Base-by-base conservation (phyloP, 2,888 invertebrate species). In the Eucera pruinosa region DNA sequence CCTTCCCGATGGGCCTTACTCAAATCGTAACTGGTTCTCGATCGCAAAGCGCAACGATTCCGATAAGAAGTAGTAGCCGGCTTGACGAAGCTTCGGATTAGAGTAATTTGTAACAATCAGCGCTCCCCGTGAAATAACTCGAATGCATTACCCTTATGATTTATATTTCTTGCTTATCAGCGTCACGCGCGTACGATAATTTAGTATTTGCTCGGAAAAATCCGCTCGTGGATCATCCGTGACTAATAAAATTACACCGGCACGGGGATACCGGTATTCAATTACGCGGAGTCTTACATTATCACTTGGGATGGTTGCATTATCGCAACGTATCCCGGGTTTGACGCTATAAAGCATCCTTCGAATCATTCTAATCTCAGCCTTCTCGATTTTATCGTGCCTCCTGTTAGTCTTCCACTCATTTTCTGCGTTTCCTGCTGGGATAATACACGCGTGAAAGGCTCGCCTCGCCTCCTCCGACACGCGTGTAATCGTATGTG, bases 371-470 rank as follows among this genome's bases (percentile, higher is more conserved):
- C 27, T 54, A 47, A 57, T 62, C 30, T 30, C 20, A 1, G 13
- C 5, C 33, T 30, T 41, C 11, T 6, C 23, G 64, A 45, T 50
- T 57, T 57, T 41, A 43, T 55, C 25, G 11, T 47, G 25, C 7
- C 60, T 36, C 11, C 45, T 61, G 27, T 66, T 45, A 52, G 23
- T 2, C 55, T 15, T 25, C 18, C 15, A 57, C 48, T 25, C 23
- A 23, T 23, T 52, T 60, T 50, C 61, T 43, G 23, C 45, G 64
- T 71, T 71, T 64, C 57, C 74, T 65, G 61, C 45, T 43, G 50
- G 41, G 69, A 73, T 60, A 41, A 67, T 69, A 33, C 67, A 54
- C 48, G 30, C 76, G 30, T 0, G 47, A 65, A 18, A 18, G 20
- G n/a, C n/a, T n/a, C n/a, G n/a, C 25, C 36, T n/a, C 23, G 1